phyloP scores from a whole-genome alignment of 2,797 vertebrate genomes.

The Helicolenus hilgendorfi region DNA sequence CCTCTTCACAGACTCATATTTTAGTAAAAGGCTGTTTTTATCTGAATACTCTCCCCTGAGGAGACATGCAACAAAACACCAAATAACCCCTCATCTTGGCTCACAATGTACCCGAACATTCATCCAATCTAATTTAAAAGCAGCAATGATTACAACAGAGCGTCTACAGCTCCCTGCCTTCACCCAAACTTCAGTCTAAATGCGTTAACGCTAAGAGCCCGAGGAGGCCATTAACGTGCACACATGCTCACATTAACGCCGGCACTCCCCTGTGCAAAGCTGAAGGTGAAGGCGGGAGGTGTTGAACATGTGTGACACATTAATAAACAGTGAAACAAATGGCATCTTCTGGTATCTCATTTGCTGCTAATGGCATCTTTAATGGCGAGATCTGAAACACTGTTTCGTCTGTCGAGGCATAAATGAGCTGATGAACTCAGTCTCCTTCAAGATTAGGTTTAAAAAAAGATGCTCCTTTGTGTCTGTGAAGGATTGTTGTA shows the following conservation, averaged over 20 bases:
- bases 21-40: conserved; percentile 9
- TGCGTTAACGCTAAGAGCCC: neutral
- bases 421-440: conserved; percentile 5
- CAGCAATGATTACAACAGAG: neutral
- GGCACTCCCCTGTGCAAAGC: neutral
- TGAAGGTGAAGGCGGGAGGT: conserved; percentile 37
- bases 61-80: neutral
- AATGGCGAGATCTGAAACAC: conserved; percentile 1
- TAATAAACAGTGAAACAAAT: conserved; percentile 34
- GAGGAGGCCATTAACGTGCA: conserved; percentile 39
- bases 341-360: neutral
- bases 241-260: conserved; percentile 23
- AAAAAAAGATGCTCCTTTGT: neutral
- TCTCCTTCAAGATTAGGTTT: neutral
- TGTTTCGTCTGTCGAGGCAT: neutral
- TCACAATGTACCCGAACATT: conserved; percentile 21
- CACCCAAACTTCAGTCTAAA: neutral
- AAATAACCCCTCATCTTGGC: neutral
- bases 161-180: neutral
- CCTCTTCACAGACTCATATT: neutral
- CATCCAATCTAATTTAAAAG: neutral
- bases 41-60: neutral
- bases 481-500: neutral
- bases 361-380: conserved; percentile 14
- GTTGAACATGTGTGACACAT: conserved; percentile 27